These are phyloP conservation scores for Anableps anableps DNA, from an alignment of 2,797 vertebrate genomes.

Conservation along the genomic window DNA sequence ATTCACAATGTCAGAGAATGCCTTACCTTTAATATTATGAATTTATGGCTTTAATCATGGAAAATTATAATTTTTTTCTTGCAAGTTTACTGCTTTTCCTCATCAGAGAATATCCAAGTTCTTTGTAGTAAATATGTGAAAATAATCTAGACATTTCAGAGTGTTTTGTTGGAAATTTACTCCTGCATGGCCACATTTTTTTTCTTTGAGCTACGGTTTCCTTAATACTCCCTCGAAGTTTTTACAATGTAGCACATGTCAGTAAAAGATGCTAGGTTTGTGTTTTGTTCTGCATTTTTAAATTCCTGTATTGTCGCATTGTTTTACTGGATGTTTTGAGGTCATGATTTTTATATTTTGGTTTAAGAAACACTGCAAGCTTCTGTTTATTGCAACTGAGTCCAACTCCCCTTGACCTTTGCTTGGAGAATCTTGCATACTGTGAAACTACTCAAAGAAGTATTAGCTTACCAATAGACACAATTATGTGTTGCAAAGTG, in stretches of 20 bases:
- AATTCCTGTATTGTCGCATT: neutral
- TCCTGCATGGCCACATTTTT: too few relatives aligned
- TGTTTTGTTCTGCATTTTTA: neutral
- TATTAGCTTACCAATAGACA: slow-evolving; percentile 38
- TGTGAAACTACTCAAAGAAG: slow-evolving; percentile 50
- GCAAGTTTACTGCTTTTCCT: neutral
- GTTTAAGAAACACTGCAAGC: slow-evolving; percentile 9
- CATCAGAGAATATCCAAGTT: neutral
- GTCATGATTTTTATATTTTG: slow-evolving; percentile 1
- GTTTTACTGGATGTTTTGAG: slow-evolving; percentile 7
- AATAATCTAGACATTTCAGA: neutral
- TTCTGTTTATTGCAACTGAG: slow-evolving; percentile 35
- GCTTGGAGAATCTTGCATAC: slow-evolving; percentile 15
- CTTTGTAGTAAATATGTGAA: neutral
- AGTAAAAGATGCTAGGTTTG: neutral
- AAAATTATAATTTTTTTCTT: neutral
- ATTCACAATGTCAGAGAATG: neutral
- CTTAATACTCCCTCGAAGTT: neutral
- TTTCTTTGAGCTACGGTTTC: neutral
- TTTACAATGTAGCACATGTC: neutral
- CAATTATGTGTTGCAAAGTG: slow-evolving; percentile 36
- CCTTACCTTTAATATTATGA: neutral
- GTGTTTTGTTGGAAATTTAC: neutral
- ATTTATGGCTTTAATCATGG: neutral
- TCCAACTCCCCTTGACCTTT: slow-evolving; percentile 37